Conservation (phyloP, 1,140 invertebrate species). For the Euwallacea similis region DNA sequence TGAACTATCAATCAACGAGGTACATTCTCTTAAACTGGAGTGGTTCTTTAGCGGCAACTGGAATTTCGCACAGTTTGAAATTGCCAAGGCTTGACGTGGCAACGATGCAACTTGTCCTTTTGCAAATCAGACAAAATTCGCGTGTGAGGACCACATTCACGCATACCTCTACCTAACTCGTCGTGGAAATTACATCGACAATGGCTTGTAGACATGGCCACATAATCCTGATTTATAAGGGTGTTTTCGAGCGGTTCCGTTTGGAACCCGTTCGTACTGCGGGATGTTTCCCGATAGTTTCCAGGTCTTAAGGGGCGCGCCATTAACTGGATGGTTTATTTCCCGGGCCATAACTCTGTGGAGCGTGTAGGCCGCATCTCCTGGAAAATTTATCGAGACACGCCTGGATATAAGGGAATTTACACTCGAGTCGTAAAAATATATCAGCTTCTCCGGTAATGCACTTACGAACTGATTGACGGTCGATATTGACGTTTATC, state of each 20-base stretch:
- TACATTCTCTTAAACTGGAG: too few species aligned
- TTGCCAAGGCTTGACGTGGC: not conserved
- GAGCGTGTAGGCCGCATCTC: constrained; percentile 23
- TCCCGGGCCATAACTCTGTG: constrained; percentile 20
- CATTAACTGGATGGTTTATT: constrained; percentile 26
- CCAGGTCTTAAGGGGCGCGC: not conserved
- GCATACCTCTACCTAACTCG: constrained; percentile 35
- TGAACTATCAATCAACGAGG: too few species aligned
- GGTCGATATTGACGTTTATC: constrained; percentile 31
- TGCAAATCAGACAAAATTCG: constrained; percentile 43
- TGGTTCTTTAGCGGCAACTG: not conserved
- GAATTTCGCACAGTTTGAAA: not conserved
- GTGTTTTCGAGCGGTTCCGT: constrained; percentile 9
- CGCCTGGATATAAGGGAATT: constrained; percentile 29
- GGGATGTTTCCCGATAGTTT: not conserved
- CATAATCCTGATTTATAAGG: constrained; percentile 29
- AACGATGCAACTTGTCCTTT: constrained; percentile 36
- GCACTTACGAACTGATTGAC: constrained; percentile 32
- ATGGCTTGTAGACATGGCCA: constrained; percentile 35
- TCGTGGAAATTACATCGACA: constrained; percentile 38
- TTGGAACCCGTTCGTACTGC: constrained; percentile 3
- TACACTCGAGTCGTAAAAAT: constrained; percentile 30
- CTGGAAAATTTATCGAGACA: constrained; percentile 30
- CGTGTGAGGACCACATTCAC: constrained; percentile 42
- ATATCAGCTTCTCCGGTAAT: constrained; percentile 30